Percentiles rank a stretch among this genome's conserved stretches.
Evolutionary conservation across 2,797 vertebrate genomes (phyloP).

Genomic region (Neostethus bicornis): DNA sequence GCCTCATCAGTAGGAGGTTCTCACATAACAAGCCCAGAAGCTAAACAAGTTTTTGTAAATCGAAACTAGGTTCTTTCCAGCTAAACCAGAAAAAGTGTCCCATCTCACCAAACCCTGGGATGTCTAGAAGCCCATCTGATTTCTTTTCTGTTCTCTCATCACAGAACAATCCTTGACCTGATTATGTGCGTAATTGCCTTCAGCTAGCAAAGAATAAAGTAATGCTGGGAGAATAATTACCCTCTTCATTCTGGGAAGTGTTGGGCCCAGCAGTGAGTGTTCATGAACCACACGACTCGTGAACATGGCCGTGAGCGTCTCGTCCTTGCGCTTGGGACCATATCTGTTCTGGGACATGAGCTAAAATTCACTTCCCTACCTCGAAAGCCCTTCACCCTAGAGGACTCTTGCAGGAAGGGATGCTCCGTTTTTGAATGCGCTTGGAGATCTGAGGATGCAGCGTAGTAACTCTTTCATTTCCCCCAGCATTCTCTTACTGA

Average conservation of each 20-base stretch:
- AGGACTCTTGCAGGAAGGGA: constrained; percentile 43
- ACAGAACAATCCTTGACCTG: constrained; percentile 68
- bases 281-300: constrained; percentile 5
- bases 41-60: not conserved
- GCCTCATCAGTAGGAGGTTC: not conserved
- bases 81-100: not conserved
- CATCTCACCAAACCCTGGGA: not conserved
- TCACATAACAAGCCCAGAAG: not conserved
- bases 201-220: constrained; percentile 46
- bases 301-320: constrained; percentile 15
- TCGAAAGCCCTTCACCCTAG: constrained; percentile 57
- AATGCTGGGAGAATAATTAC: constrained; percentile 70
- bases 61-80: not conserved
- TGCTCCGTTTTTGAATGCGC: constrained; percentile 44
- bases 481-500: constrained; percentile 11
- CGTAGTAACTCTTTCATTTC: constrained; percentile 33
- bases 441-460: constrained; percentile 28
- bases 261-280: constrained; percentile 29
- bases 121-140: not conserved
- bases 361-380: constrained; percentile 48
- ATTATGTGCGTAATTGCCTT: constrained; percentile 60
- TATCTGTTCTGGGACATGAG: constrained; percentile 40
- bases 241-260: constrained; percentile 38
- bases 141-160: constrained; percentile 10
- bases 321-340: constrained; percentile 6